Evolutionary conservation across 1,140 invertebrate genomes (phyloP).

Genomic region (Tachypleus tridentatus): DNA sequence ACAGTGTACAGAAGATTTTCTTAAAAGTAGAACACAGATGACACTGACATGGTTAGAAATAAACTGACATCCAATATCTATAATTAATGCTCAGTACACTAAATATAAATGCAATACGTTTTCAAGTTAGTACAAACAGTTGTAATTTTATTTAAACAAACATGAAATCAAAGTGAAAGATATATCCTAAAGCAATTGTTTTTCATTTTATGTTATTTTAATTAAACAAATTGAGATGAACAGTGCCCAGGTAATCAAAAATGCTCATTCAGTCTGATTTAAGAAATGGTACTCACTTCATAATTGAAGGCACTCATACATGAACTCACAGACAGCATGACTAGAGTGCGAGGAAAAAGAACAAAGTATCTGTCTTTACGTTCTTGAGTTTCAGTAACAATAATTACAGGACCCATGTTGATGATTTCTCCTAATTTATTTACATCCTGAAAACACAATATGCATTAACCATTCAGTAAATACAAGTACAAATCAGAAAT

Average conservation of each 20-base stretch:
- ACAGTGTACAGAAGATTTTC: no score
- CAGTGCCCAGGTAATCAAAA: slow-evolving; percentile 1
- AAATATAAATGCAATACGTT: no score
- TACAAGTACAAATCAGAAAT: not conserved
- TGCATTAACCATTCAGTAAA: not conserved
- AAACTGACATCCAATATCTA: no score
- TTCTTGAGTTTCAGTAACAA: slow-evolving; percentile 48
- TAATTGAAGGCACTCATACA: slow-evolving; percentile 90
- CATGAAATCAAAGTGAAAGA: no score
- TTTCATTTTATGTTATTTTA: no score
- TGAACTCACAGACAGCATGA: slow-evolving; percentile 81
- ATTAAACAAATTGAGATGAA: not conserved
- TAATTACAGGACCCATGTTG: slow-evolving; percentile 58
- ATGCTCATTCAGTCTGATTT: not conserved
- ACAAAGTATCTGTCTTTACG: slow-evolving; percentile 84
- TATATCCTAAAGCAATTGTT: no score
- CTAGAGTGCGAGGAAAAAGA: slow-evolving; percentile 69
- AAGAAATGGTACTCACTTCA: slow-evolving; percentile 49
- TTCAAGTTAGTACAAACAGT: no score
- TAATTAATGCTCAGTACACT: no score
- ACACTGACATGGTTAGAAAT: no score
- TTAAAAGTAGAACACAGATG: no score
- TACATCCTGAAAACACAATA: slow-evolving; percentile 31
- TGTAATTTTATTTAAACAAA: no score
- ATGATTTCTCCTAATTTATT: slow-evolving; percentile 38